These are phyloP conservation scores for Drosophila kurseongensis DNA, from an alignment of 1,140 invertebrate genomes.

Conservation along the genomic window DNA sequence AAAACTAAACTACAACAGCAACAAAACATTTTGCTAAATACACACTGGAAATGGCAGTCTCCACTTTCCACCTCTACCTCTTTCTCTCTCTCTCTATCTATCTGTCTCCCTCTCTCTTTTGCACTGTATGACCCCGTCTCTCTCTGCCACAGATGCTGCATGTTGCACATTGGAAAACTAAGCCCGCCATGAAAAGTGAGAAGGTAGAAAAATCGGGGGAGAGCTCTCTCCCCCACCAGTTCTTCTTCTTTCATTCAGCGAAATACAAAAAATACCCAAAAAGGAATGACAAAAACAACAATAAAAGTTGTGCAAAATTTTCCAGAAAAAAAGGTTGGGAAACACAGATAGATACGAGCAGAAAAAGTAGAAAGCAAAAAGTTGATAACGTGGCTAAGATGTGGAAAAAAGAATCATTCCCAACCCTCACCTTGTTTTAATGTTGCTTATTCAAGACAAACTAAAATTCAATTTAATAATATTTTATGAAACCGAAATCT, in stretches of 20 bases:
- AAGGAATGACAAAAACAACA: conserved; percentile 15
- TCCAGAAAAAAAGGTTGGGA: not conserved
- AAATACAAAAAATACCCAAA: conserved; percentile 4
- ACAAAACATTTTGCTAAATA: conserved; percentile 75
- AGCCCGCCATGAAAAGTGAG: conserved; percentile 48
- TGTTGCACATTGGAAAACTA: conserved; percentile 73
- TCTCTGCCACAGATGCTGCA: conserved; percentile 33
- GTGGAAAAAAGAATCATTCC: not conserved
- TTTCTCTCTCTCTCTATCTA: not conserved
- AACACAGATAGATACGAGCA: conserved; percentile 11
- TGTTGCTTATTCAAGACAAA: not conserved
- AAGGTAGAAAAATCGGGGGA: conserved; percentile 23
- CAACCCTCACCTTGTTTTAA: not conserved
- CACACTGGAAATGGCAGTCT: conserved; percentile 74
- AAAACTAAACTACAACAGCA: conserved; percentile 69
- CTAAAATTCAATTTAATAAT: not conserved
- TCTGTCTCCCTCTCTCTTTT: conserved; percentile 6
- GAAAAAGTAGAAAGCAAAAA: not conserved
- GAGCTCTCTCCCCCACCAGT: conserved; percentile 1
- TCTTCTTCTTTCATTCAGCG: conserved; percentile 10
- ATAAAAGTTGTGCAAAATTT: conserved; percentile 3
- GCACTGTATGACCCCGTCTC: not conserved
- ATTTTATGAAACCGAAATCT: no score
- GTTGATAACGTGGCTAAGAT: not conserved
- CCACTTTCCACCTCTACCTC: conserved; percentile 23